These are phyloP conservation scores for Gastrophryne carolinensis DNA, from an alignment of 2,797 vertebrate species.

Conservation along the genomic window DNA sequence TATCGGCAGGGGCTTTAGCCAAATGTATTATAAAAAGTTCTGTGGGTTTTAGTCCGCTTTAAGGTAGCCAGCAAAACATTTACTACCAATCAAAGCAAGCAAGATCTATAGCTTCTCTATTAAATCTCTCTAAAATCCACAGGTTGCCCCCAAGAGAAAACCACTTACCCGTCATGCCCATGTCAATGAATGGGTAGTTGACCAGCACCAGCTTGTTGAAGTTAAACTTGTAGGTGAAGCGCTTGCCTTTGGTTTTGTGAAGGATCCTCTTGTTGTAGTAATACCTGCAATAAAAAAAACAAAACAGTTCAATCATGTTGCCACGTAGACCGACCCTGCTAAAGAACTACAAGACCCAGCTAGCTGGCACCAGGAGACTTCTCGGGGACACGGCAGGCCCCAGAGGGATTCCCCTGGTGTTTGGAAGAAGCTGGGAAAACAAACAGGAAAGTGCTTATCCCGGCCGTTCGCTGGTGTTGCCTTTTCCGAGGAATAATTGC, in stretches of 20 bases:
- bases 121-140: neutral
- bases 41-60: too few relatives aligned
- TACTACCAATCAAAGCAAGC: too few relatives aligned
- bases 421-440: neutral
- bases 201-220: conserved; percentile 93
- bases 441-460: neutral
- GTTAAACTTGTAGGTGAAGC: conserved; percentile 95
- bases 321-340: neutral
- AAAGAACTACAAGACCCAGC: neutral
- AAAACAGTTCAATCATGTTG: neutral
- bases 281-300: conserved; percentile 70
- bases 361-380: neutral
- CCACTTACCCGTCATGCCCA: conserved; percentile 80
- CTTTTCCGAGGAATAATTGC: conserved; percentile 9
- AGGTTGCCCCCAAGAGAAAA: neutral
- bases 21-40: too few relatives aligned
- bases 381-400: neutral
- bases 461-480: neutral
- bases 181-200: conserved; percentile 91
- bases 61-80: too few relatives aligned
- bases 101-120: too few relatives aligned
- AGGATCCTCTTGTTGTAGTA: conserved; percentile 94
- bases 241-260: conserved; percentile 92
- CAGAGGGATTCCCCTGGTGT: neutral
- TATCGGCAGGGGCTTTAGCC: too few relatives aligned